Percentiles rank a stretch among this genome's conserved stretches.
Conservation (phyloP, 2,113 vertebrate species). For the Sapajus apella region DNA sequence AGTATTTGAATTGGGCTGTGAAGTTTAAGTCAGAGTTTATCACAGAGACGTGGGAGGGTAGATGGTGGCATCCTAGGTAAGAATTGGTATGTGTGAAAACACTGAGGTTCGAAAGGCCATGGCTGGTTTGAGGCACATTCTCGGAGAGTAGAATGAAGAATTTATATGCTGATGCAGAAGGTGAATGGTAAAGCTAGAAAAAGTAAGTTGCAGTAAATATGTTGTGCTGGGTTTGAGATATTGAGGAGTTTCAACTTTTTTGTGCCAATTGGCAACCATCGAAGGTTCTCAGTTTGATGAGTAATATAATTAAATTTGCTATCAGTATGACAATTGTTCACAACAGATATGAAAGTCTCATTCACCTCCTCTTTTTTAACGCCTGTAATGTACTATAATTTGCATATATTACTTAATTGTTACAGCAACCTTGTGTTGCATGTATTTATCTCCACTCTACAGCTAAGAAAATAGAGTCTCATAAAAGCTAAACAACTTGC, state of each 20-base stretch:
- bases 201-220: not conserved
- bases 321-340: not conserved
- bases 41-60: not conserved
- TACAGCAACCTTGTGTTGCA: not conserved
- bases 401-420: not conserved
- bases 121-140: not conserved
- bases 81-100: not conserved
- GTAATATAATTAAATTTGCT: not conserved
- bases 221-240: not conserved
- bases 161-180: not conserved
- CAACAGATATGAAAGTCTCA: not conserved
- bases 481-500: not conserved
- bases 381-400: not conserved
- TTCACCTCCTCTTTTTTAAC: not conserved
- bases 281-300: not conserved
- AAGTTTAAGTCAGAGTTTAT: not conserved
- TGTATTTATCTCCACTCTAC: not conserved
- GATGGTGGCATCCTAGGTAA: not conserved
- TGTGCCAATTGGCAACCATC: not conserved
- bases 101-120: not conserved
- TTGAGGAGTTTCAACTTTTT: not conserved
- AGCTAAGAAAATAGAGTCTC: not conserved
- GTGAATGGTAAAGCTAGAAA: not conserved
- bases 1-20: not conserved
- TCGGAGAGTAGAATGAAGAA: conserved; percentile 28